Conservation (phyloP, 2,888 invertebrate genomes). For the Phanerotoma sp. region DNA sequence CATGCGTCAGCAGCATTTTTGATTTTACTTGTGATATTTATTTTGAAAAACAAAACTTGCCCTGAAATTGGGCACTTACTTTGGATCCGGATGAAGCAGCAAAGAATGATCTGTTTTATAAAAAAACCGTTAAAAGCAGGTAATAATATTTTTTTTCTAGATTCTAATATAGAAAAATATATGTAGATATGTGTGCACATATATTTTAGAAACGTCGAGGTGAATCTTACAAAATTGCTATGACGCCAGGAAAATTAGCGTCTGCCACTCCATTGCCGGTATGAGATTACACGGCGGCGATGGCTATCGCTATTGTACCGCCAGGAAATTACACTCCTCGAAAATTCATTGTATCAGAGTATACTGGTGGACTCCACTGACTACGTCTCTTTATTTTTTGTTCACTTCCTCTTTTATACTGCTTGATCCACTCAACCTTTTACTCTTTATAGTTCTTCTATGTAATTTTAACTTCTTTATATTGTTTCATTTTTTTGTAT, state of each 20-base stretch:
- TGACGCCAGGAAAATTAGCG: conserved; percentile 42
- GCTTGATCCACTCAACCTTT: conserved; percentile 10
- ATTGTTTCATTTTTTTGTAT: conserved; percentile 1
- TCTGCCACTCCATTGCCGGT: conserved; percentile 12
- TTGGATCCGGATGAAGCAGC: no score
- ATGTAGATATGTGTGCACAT: conserved; percentile 2
- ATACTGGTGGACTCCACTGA: neutral
- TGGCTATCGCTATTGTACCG: conserved; percentile 42
- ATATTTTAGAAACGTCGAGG: conserved; percentile 4
- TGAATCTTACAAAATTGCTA: conserved; percentile 35
- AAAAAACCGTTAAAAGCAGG: no score
- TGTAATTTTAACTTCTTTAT: neutral
- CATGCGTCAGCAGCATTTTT: no score
- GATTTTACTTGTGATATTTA: no score
- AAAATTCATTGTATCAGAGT: conserved; percentile 43
- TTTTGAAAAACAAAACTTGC: no score
- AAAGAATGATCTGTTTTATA: no score
- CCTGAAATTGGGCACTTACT: no score
- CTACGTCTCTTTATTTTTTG: conserved; percentile 4
- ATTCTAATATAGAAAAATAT: conserved; percentile 17
- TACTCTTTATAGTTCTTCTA: neutral
- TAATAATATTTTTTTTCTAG: conserved; percentile 3
- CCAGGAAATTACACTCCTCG: conserved; percentile 44
- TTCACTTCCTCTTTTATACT: conserved; percentile 26
- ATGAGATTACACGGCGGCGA: conserved; percentile 42